Conservation (phyloP, 1,140 invertebrate genomes). For the Teleogryllus occipitalis region DNA sequence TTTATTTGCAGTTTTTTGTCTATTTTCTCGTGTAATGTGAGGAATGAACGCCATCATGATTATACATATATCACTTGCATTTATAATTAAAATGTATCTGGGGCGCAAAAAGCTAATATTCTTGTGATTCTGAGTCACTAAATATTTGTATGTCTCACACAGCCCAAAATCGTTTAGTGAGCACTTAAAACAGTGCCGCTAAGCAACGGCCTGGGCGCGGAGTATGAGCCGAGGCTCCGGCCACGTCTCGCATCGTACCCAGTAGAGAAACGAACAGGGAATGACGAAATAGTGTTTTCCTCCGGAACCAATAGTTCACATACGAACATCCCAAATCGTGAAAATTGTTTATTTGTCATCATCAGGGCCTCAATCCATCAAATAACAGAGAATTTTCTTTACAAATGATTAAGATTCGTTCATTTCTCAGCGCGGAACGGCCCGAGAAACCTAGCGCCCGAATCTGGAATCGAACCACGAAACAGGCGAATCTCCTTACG, state of each 20-base stretch:
- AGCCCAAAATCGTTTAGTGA: conserved; percentile 1
- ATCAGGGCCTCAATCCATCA: background rate
- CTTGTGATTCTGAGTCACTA: background rate
- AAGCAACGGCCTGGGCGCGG: background rate
- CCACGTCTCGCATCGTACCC: conserved; percentile 2
- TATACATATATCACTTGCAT: conserved; percentile 5
- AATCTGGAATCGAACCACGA: background rate
- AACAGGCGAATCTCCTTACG: background rate
- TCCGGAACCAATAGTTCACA: background rate
- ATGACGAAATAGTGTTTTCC: conserved; percentile 1
- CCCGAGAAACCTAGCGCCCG: background rate
- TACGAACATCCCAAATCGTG: background rate
- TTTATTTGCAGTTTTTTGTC: conserved; percentile 5
- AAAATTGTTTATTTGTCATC: conserved; percentile 6
- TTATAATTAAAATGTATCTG: background rate
- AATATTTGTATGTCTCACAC: background rate
- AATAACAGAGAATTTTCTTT: conserved; percentile 6
- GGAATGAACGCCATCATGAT: conserved; percentile 3
- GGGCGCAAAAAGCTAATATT: background rate
- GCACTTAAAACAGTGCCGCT: conserved; percentile 3
- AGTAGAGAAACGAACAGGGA: conserved; percentile 1
- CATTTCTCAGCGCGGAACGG: background rate
- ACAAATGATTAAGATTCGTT: background rate
- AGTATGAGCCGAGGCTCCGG: background rate
- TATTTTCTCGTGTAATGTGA: conserved; percentile 5